Percentiles rank a stretch among this genome's conserved stretches.
These are phyloP conservation scores for Molorchus minor DNA, from an alignment of 2,888 invertebrate species.

Conservation along the genomic window DNA sequence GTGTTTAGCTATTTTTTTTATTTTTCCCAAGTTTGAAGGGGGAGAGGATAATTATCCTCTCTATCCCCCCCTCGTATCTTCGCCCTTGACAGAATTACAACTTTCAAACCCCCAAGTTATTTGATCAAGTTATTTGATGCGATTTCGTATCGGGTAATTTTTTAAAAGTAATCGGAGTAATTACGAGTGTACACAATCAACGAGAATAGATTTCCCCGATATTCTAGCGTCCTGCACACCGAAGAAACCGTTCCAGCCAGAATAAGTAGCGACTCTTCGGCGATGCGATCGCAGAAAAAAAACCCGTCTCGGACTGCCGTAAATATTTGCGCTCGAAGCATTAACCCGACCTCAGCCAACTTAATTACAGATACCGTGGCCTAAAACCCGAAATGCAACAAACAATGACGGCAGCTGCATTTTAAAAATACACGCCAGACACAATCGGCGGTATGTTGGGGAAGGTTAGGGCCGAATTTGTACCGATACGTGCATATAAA, in stretches of 20 bases:
- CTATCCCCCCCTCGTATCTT: too few relatives aligned
- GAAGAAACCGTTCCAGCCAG: slow-evolving; percentile 13
- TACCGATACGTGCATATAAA: slow-evolving; percentile 33
- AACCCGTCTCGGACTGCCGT: slow-evolving; percentile 23
- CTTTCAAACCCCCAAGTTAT: too few relatives aligned
- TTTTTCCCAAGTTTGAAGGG: too few relatives aligned
- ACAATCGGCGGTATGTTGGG: slow-evolving; percentile 46
- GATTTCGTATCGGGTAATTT: too few relatives aligned
- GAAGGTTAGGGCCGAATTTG: slow-evolving; percentile 48
- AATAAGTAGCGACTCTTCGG: slow-evolving; percentile 10
- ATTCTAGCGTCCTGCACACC: background rate
- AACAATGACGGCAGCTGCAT: slow-evolving; percentile 28
- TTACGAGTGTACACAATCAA: too few relatives aligned
- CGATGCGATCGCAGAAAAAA: slow-evolving; percentile 11
- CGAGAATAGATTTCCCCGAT: too few relatives aligned
- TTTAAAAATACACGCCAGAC: slow-evolving; percentile 27
- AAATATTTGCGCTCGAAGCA: slow-evolving; percentile 28
- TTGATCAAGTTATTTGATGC: too few relatives aligned
- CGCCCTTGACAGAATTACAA: too few relatives aligned
- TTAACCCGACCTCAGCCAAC: slow-evolving; percentile 29
- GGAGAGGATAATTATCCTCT: too few relatives aligned
- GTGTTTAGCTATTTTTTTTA: too few relatives aligned
- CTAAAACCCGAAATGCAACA: slow-evolving; percentile 27
- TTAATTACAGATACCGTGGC: slow-evolving; percentile 28
- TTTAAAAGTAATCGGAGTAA: too few relatives aligned